Conservation (phyloP, 1,140 invertebrate genomes). For the Caenorhabditis tropicalis region DNA sequence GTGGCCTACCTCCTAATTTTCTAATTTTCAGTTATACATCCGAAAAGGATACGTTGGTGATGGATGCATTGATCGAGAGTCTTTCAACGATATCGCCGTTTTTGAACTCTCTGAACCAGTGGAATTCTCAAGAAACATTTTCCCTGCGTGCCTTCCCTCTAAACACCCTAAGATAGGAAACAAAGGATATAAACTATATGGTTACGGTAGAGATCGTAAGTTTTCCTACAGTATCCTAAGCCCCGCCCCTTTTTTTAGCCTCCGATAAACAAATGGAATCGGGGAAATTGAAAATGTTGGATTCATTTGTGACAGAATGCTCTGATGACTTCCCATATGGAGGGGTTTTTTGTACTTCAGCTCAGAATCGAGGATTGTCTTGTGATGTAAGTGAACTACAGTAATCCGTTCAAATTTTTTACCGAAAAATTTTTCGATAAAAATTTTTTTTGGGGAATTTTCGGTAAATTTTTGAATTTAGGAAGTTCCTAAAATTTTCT, state of each 20-base stretch:
- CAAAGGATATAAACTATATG: background rate
- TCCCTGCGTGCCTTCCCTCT: background rate
- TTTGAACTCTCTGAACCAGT: constrained; percentile 8
- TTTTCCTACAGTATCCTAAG: background rate
- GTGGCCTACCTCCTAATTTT: no score
- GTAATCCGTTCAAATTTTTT: no score
- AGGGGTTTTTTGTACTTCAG: background rate
- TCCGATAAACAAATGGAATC: background rate
- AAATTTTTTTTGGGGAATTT: no score
- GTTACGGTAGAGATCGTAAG: constrained; percentile 25
- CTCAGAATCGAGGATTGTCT: background rate
- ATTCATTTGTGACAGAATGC: background rate
- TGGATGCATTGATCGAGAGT: background rate
- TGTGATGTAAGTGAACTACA: constrained; percentile 2
- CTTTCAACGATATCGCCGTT: constrained; percentile 3
- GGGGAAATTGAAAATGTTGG: constrained; percentile 1
- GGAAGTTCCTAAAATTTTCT: no score
- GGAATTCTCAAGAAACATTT: background rate
- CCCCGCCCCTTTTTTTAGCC: background rate
- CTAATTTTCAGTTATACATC: constrained; percentile 25
- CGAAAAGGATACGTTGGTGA: constrained; percentile 16
- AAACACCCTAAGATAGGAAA: background rate
- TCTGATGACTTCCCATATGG: constrained; percentile 5
- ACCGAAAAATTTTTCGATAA: no score
- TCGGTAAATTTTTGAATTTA: no score